Evolutionary conservation across 2,113 vertebrate genomes (phyloP).

Genomic region (Puffinus mauretanicus): DNA sequence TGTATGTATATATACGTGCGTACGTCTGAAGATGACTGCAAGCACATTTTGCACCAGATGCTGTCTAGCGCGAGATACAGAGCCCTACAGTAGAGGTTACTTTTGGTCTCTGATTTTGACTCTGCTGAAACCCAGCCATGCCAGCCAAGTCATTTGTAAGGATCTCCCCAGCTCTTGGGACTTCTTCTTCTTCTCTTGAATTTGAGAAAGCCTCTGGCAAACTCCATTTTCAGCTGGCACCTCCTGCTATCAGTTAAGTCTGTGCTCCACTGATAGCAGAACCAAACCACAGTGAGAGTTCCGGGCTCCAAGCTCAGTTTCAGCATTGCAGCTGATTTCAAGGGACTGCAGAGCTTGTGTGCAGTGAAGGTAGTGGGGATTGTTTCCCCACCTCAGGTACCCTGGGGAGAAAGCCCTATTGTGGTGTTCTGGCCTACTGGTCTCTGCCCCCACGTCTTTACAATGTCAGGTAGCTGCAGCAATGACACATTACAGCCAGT

Average conservation of each 20-base stretch:
- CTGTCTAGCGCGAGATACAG: neutral
- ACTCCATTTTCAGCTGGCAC: neutral
- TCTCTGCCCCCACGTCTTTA: neutral
- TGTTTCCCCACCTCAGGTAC: neutral
- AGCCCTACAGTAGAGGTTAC: neutral
- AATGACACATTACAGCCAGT: neutral
- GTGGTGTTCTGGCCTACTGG: accelerated
- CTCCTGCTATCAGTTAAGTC: too few relatives aligned
- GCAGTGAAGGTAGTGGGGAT: neutral
- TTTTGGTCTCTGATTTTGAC: neutral
- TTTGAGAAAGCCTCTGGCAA: neutral
- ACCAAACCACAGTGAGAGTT: neutral
- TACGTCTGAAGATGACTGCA: neutral
- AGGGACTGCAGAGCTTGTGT: neutral
- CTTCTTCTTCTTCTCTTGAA: neutral
- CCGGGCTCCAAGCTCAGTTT: neutral
- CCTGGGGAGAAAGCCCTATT: neutral
- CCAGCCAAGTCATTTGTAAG: neutral
- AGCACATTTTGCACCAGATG: neutral
- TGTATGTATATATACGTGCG: neutral
- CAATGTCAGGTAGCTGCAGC: neutral
- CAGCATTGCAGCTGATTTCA: neutral
- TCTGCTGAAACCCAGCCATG: neutral
- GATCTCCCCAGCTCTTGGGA: neutral
- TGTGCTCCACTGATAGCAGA: neutral